Evolutionary conservation across 2,888 invertebrate genomes (phyloP), one percentile per base, ranked within the genome.

Genomic region (Rhorus exstirpatorius): DNA sequence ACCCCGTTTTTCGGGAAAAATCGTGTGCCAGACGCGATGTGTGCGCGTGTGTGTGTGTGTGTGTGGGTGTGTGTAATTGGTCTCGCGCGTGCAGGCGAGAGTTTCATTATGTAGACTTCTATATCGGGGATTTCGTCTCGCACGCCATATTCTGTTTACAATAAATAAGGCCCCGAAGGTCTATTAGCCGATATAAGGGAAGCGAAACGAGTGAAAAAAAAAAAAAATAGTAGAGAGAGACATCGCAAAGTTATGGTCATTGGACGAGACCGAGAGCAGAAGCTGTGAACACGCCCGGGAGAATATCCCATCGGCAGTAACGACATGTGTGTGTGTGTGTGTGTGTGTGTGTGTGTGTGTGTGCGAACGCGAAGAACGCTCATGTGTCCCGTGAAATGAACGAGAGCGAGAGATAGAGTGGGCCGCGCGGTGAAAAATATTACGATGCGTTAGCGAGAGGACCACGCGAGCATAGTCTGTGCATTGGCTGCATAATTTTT

Each of bases 131-230:
- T 41, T 31, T 41, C 14, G 51, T 4, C 19, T 19, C 10, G 83
- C 58, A 65, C 68, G 72, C 79, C 41, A 60, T 67, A 83, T 85
- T 88, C 89, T 87, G 88, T 87, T 89, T 74, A 74, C 87, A 85
- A 90, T 90, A 90, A 90, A 90, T 90, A 90, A 88, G 83, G 77
- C 46, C 17, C 76, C 72, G 79, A 81, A 81, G 75, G 79, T 85
- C 84, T 86, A 87, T 88, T 87, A 87, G 81, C 83, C 61, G 76
- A n/a, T 68, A 67, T 61, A 71, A 82, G 77, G 58, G 78, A 72
- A 82, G 84, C 76, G 81, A 83, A 82, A 85, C 76, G 81, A 83
- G 84, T 83, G 72, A n/a, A n/a, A 67, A 8, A 67, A 38, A 17
- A 19, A 31, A 49, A 12, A 46, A 31, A 19, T 12, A 51, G 38